These are phyloP conservation scores for Lipophrys pholis DNA, from an alignment of 2,113 vertebrate species.

Conservation along the genomic window DNA sequence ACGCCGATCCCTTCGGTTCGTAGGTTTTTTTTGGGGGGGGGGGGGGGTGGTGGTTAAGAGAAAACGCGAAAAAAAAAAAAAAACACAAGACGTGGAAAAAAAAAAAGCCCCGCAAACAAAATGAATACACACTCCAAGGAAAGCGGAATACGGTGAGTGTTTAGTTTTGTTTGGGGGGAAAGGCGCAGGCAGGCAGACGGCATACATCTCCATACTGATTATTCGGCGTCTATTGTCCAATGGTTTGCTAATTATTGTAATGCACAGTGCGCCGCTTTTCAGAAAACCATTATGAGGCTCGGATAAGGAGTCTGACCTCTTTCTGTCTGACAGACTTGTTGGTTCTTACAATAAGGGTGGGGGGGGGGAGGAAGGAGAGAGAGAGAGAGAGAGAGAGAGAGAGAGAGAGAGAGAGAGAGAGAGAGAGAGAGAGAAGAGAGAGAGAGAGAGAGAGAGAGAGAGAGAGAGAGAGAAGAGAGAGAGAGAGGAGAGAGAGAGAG, in stretches of 20 bases:
- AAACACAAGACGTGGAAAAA: conserved; percentile 35
- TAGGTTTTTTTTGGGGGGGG: too few relatives aligned
- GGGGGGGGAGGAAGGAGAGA: conserved; percentile 13
- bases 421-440: neutral
- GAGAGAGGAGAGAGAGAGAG: too few relatives aligned
- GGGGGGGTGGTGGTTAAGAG: too few relatives aligned
- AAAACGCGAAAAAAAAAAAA: conserved; percentile 5
- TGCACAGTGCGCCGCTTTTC: conserved; percentile 66
- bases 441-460: neutral
- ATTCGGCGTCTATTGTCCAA: conserved; percentile 71
- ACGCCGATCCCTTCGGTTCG: too few relatives aligned
- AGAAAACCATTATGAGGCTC: conserved; percentile 71
- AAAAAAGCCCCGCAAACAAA: conserved; percentile 34
- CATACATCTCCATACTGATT: conserved; percentile 74
- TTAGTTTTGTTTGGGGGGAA: conserved; percentile 52
- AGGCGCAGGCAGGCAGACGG: conserved; percentile 45
- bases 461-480: too few relatives aligned
- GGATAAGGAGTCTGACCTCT: conserved; percentile 78
- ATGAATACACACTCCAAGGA: conserved; percentile 66
- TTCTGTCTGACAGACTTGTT: conserved; percentile 69
- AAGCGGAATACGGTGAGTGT: conserved; percentile 50
- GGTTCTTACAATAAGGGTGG: conserved; percentile 64
- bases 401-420: too few relatives aligned
- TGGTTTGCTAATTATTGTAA: conserved; percentile 73
- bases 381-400: neutral